Evolutionary conservation across 2,888 invertebrate genomes (phyloP).

Genomic region (Coenonympha glycerion): DNA sequence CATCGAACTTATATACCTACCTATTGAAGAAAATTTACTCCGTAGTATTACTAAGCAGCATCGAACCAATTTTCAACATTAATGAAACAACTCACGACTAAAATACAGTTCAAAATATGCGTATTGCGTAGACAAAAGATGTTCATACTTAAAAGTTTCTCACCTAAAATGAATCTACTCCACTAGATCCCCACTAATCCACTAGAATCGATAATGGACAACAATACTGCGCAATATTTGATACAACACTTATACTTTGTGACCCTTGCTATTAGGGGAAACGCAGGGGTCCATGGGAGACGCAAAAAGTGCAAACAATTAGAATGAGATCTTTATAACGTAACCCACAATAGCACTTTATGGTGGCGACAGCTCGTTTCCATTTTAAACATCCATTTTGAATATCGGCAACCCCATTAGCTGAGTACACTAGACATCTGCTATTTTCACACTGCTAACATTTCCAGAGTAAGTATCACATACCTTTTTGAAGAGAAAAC

Average conservation of each 20-base stretch:
- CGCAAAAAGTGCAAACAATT: conserved; percentile 74
- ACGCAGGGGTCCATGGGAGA: conserved; percentile 39
- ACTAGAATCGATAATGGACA: not conserved
- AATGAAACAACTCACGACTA: too few species aligned
- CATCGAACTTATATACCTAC: too few species aligned
- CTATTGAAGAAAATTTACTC: too few species aligned
- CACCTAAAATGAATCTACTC: too few species aligned
- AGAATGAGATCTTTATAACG: conserved; percentile 61
- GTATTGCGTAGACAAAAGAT: too few species aligned
- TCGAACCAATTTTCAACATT: too few species aligned
- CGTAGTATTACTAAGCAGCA: too few species aligned
- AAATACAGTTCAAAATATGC: too few species aligned
- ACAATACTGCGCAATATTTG: not conserved
- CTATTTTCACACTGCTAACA: conserved; percentile 45
- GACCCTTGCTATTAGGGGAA: conserved; percentile 19
- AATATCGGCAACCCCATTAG: conserved; percentile 40
- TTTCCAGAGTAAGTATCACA: not conserved
- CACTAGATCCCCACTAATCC: too few species aligned
- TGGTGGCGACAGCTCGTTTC: conserved; percentile 57
- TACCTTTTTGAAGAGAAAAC: not conserved
- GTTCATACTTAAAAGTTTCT: too few species aligned
- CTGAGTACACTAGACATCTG: conserved; percentile 42
- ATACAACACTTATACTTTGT: not conserved
- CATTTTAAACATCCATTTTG: conserved; percentile 45
- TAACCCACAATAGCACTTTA: conserved; percentile 60